Conservation (phyloP, 1,140 invertebrate genomes). For the Odontomachus brunneus region DNA sequence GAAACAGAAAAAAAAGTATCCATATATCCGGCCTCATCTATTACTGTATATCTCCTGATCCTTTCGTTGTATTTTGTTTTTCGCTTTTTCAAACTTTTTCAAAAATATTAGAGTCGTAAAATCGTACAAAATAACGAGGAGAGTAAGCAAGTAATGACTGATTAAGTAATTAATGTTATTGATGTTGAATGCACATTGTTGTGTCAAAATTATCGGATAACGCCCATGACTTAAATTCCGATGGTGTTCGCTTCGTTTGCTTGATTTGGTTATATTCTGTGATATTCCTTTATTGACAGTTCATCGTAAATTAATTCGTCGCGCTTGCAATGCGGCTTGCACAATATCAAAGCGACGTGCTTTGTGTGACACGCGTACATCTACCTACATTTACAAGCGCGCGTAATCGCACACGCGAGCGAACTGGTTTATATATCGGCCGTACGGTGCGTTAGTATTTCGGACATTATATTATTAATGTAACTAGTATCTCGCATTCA, state of each 20-base stretch:
- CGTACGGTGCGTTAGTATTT: not conserved
- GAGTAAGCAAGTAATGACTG: not conserved
- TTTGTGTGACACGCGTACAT: not conserved
- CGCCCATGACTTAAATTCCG: slow-evolving; percentile 21
- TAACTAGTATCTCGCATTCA: not conserved
- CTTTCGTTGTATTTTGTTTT: no score
- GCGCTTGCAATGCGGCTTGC: not conserved
- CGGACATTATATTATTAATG: not conserved
- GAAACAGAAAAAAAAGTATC: not conserved
- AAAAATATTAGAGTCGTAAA: no score
- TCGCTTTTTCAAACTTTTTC: no score
- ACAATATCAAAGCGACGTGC: slow-evolving; percentile 11
- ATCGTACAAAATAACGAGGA: not conserved
- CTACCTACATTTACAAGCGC: not conserved
- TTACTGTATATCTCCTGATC: no score
- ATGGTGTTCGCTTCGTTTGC: not conserved
- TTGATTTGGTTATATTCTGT: slow-evolving; percentile 27
- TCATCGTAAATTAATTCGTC: slow-evolving; percentile 33
- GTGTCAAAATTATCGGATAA: not conserved
- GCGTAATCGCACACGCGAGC: not conserved
- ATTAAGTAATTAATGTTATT: slow-evolving; percentile 19
- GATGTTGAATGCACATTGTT: not conserved
- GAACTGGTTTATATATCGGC: not conserved
- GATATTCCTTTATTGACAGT: slow-evolving; percentile 41
- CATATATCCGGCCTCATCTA: no score